Percentiles rank a stretch among this genome's conserved stretches.
These are phyloP conservation scores for Anas bernieri DNA, from an alignment of 2,797 vertebrate species.

Conservation along the genomic window DNA sequence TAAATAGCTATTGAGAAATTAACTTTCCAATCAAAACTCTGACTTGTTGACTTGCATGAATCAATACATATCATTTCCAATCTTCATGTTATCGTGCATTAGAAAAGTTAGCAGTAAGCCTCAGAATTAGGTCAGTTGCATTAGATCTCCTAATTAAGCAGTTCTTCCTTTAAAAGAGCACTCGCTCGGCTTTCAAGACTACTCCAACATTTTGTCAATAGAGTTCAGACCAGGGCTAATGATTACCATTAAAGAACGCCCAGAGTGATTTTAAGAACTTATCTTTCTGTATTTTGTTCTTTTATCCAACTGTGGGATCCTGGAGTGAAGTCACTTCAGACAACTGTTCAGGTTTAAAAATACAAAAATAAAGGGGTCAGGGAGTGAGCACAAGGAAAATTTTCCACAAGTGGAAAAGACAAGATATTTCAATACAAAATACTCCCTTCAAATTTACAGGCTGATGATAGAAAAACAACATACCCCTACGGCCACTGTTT, in stretches of 20 bases:
- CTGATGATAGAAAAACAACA: not conserved
- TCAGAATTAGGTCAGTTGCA: constrained; percentile 79
- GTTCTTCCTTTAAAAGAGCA: constrained; percentile 76
- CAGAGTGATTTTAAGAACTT: constrained; percentile 70
- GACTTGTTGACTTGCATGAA: constrained; percentile 63
- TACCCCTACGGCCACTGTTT: not conserved
- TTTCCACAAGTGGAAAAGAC: not conserved
- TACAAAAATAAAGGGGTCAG: not conserved
- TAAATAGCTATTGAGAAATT: constrained; percentile 57
- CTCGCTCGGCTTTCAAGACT: constrained; percentile 67
- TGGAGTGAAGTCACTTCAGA: constrained; percentile 62
- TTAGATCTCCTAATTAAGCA: constrained; percentile 78
- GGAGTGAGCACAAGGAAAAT: not conserved
- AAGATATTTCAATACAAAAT: constrained; percentile 1
- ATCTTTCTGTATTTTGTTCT: constrained; percentile 72
- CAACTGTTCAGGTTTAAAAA: constrained; percentile 37
- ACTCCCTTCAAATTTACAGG: not conserved
- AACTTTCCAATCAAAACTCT: constrained; percentile 47
- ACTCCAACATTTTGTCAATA: constrained; percentile 76
- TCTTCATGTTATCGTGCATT: constrained; percentile 35
- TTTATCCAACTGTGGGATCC: constrained; percentile 65
- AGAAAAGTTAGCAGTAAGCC: constrained; percentile 51
- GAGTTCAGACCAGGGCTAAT: constrained; percentile 77
- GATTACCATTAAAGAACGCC: constrained; percentile 74
- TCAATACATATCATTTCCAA: constrained; percentile 70